Conservation (phyloP, 2,888 invertebrate species). For the Coremacera marginata region DNA sequence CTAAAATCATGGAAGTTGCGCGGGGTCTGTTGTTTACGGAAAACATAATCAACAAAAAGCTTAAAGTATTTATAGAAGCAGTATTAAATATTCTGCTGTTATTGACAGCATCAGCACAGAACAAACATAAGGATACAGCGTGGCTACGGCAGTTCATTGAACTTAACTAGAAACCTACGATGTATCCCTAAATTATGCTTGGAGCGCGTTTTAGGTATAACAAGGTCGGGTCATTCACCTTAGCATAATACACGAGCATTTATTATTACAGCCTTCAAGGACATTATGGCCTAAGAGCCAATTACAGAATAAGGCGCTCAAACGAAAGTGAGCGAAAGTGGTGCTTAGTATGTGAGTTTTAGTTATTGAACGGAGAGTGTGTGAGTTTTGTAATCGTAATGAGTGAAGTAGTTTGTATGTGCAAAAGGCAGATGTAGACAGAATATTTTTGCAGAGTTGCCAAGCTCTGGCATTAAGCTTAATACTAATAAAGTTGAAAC, state of each 20-base stretch:
- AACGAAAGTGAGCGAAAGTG: slow-evolving; percentile 24
- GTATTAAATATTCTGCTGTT: background rate
- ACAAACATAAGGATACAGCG: background rate
- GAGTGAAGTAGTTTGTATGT: background rate
- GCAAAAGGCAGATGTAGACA: background rate
- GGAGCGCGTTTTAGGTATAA: slow-evolving; percentile 45
- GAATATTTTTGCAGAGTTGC: background rate
- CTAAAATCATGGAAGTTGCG: no score
- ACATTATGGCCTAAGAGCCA: slow-evolving; percentile 36
- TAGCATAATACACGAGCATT: background rate
- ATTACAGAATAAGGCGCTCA: background rate
- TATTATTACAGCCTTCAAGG: slow-evolving; percentile 45
- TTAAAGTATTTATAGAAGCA: no score
- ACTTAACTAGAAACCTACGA: slow-evolving; percentile 13
- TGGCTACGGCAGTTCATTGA: slow-evolving; percentile 14
- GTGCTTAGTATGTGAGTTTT: slow-evolving; percentile 1
- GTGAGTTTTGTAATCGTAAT: background rate
- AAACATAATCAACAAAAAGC: no score
- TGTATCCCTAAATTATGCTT: slow-evolving; percentile 41
- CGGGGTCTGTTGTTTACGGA: no score
- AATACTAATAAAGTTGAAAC: no score
- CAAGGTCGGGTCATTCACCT: slow-evolving; percentile 68
- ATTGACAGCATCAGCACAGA: background rate
- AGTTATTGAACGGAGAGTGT: background rate
- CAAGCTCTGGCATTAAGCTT: background rate